Evolutionary conservation across 2,113 vertebrate species (phyloP).

Genomic region (Coptodon rendalli): DNA sequence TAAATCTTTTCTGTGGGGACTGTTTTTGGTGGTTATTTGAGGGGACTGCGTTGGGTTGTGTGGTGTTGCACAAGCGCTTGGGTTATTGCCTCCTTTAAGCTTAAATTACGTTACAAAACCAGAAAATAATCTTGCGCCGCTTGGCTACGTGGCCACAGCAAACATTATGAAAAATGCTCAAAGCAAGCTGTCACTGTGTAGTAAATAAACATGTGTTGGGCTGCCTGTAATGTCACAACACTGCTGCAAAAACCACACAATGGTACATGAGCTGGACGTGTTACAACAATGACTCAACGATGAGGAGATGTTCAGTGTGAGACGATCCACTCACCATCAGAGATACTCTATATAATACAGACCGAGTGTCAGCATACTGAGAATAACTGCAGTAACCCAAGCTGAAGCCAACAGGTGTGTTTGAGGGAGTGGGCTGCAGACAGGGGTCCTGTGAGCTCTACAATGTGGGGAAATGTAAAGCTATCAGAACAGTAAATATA

Average conservation of each 20-base stretch:
- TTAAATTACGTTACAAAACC: background rate
- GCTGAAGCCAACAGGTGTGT: background rate
- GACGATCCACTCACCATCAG: background rate
- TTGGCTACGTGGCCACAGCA: background rate
- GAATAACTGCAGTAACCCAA: slow-evolving; percentile 26
- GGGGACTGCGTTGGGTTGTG: background rate
- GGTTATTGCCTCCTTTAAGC: background rate
- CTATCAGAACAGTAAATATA: background rate
- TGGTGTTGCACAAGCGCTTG: background rate
- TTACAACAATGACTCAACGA: background rate
- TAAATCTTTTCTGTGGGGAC: background rate
- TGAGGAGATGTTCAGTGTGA: background rate
- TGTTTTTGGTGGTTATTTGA: background rate
- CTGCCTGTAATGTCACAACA: background rate
- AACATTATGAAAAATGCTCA: background rate
- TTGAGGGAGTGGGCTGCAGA: background rate
- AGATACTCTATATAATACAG: background rate
- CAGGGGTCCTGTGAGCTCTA: background rate
- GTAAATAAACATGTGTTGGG: background rate
- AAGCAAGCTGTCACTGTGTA: background rate
- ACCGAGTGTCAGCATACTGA: background rate
- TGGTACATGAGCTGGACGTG: background rate
- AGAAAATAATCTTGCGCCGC: background rate
- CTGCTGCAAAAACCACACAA: background rate
- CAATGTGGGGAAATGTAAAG: background rate